These are phyloP conservation scores for Tauraco hartlaubi DNA, from an alignment of 2,797 vertebrate genomes.

Conservation along the genomic window DNA sequence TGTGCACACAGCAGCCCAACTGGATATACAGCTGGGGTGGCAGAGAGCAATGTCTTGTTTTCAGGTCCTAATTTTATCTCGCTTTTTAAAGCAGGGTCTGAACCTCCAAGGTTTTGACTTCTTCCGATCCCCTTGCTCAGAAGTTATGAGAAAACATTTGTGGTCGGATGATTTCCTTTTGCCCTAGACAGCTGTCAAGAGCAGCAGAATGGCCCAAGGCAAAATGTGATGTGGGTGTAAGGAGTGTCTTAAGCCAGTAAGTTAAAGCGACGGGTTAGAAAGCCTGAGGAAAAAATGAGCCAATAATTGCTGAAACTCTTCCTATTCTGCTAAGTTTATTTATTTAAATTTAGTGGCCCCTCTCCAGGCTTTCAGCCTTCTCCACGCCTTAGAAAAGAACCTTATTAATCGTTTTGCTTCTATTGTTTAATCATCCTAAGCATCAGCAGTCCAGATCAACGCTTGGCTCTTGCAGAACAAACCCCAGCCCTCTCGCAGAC, in stretches of 20 bases:
- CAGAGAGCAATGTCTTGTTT: background rate
- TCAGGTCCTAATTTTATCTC: background rate
- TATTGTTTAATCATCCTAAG: constrained; percentile 38
- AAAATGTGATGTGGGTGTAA: constrained; percentile 50
- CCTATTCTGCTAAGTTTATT: constrained; percentile 25
- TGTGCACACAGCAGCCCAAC: background rate
- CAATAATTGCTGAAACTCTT: constrained; percentile 50
- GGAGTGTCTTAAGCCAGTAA: background rate
- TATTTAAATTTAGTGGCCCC: constrained; percentile 14
- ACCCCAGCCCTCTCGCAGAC: background rate
- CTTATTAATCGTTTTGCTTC: background rate
- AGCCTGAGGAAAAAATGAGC: constrained; percentile 21
- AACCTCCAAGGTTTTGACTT: constrained; percentile 46
- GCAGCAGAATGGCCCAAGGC: constrained; percentile 51
- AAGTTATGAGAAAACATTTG: constrained; percentile 54
- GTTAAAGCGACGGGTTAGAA: background rate
- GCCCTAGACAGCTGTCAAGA: constrained; percentile 61
- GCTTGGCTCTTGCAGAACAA: background rate
- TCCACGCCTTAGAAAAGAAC: background rate
- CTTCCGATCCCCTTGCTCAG: constrained; percentile 25
- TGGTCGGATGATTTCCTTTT: constrained; percentile 55
- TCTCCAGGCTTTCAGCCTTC: constrained; percentile 23
- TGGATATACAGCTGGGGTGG: background rate
- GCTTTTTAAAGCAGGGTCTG: background rate
- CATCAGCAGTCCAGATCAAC: background rate